phyloP scores from a whole-genome alignment of 30 jellyfish, hydroid and myxozoan species.

The Chrysaora quinquecirrha region DNA sequence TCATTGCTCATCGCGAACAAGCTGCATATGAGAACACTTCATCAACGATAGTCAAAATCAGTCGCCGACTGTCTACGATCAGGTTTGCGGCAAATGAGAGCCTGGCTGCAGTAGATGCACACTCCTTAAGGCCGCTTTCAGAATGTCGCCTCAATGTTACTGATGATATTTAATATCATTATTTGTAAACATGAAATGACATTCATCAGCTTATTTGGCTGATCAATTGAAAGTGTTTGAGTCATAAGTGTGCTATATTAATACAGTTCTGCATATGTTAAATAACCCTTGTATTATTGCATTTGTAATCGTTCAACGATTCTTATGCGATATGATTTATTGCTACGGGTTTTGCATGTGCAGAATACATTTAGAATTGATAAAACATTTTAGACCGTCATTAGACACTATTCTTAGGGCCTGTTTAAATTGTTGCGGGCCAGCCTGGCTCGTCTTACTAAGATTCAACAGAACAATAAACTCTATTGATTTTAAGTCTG shows the following conservation, averaged over 20 bases:
- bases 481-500: too few relatives aligned
- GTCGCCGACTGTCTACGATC: too few relatives aligned
- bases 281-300: background rate
- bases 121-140: conserved; percentile 83
- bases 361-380: background rate
- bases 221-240: conserved; percentile 83
- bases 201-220: conserved; percentile 80
- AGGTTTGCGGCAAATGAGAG: too few relatives aligned
- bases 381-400: too few relatives aligned
- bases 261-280: conserved; percentile 57
- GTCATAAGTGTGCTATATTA: conserved; percentile 86
- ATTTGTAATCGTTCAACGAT: background rate
- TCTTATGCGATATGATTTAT: background rate
- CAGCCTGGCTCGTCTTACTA: too few relatives aligned
- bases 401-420: too few relatives aligned
- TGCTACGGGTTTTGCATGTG: background rate
- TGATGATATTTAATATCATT: background rate
- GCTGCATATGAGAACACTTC: too few relatives aligned
- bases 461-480: too few relatives aligned
- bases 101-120: conserved; percentile 9
- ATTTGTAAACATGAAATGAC: conserved; percentile 8
- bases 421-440: too few relatives aligned
- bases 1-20: too few relatives aligned
- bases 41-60: too few relatives aligned
- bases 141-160: conserved; percentile 24